Evolutionary conservation across 1,140 invertebrate genomes (phyloP).

Genomic region (Plectus sambesii): DNA sequence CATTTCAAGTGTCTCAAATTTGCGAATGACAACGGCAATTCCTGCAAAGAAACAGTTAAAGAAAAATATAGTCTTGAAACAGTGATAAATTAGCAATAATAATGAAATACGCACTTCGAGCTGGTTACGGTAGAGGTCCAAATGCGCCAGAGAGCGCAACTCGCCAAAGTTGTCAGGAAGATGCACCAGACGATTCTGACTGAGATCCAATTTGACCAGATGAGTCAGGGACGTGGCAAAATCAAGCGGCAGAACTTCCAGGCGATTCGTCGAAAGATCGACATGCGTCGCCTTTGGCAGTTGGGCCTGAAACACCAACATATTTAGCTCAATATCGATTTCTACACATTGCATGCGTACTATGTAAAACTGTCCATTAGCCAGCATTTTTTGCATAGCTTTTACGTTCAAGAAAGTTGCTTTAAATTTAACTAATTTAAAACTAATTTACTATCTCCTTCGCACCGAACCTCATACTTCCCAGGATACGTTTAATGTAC

Average conservation of each 20-base stretch:
- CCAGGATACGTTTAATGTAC: too few species aligned
- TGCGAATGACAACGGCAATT: conserved; percentile 60
- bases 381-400: too few species aligned
- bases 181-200: conserved; percentile 61
- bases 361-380: too few species aligned
- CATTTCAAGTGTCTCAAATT: conserved; percentile 61
- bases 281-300: conserved; percentile 59
- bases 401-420: too few species aligned
- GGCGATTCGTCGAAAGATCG: conserved; percentile 63
- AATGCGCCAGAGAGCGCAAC: conserved; percentile 58
- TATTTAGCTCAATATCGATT: too few species aligned
- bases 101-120: conserved; percentile 8
- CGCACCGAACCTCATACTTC: too few species aligned
- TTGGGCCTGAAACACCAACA: conserved; percentile 54
- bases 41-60: too few species aligned
- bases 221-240: conserved; percentile 55
- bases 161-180: conserved; percentile 66
- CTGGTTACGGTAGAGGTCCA: conserved; percentile 65
- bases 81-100: not conserved
- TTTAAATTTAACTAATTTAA: too few species aligned
- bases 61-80: conserved; percentile 46
- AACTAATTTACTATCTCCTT: too few species aligned
- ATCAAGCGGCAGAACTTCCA: conserved; percentile 57
- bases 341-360: too few species aligned
- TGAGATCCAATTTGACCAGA: conserved; percentile 62